Base-by-base conservation (phyloP, 2,113 vertebrate genomes). In the Delphinapterus leucas region DNA sequence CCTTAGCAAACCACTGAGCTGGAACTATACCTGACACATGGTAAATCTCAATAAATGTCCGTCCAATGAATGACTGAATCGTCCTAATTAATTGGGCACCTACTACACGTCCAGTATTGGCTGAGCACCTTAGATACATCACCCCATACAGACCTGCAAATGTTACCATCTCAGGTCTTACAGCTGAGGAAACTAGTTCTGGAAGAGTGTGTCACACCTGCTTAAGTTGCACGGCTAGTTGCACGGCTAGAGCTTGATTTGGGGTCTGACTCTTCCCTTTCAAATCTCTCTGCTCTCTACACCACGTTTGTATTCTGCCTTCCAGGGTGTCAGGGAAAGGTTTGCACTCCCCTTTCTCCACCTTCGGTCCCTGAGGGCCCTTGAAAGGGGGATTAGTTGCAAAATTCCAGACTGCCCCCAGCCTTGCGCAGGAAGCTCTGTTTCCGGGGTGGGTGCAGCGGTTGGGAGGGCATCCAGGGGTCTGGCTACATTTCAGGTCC, bases 401-500 rank as follows among this genome's bases (percentile, higher is more conserved):
- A 95, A 94, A 97, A 90, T 88, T 81, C 23, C 76, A 76, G 63
- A 21, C 60, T 49, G 25, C 12, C 12, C 5, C 67, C 15, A 26
- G 77, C 65, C 58, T 90, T 5, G 36, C 6, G 1, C 23, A 76
- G 68, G 55, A 61, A 26, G n/a, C 60, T 44, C 11, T n/a, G 2
- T 60, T 61, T 65, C 25, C 15, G 3, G 38, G 55, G 65, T 21
- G 60, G 36, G 58, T 61, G 23, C 18, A n/a, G 87, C 28, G 4
- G 12, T 11, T 49, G 68, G 89, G n/a, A 87, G n/a, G 70, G 9
- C 20, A 11, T 25, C 38, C 15, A 18, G 94, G 97, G 97, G 95
- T 95, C 97, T 97, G 95, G 96, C 98, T 96, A 96, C 98, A 96
- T 95, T 97, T 98, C 97, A 92, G 60, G 87, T 33, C 77, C 73